phyloP scores from a whole-genome alignment of 1,140 invertebrate genomes.

The Parapsyche elsis region DNA sequence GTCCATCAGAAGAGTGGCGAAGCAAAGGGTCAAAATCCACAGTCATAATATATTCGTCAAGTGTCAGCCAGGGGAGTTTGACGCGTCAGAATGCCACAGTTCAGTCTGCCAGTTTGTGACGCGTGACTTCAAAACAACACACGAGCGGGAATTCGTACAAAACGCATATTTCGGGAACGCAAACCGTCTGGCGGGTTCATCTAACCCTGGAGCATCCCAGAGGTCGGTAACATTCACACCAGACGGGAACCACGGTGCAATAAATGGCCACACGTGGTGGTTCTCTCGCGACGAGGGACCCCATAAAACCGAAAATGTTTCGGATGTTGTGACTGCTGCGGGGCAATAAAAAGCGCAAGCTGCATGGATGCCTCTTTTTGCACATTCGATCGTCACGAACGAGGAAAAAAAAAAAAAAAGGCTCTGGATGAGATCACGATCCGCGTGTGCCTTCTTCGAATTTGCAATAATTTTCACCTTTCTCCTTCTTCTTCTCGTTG shows the following conservation, averaged over 20 bases:
- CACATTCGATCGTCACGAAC: no score
- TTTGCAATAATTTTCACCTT: no score
- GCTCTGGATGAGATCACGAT: no score
- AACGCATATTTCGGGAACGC: slow-evolving; percentile 4
- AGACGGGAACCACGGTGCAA: no score
- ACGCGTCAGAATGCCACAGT: neutral
- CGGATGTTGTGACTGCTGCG: slow-evolving; percentile 26
- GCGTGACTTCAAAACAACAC: neutral
- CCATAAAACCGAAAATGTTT: neutral
- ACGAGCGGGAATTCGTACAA: no score
- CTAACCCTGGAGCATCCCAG: neutral
- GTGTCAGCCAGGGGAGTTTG: no score
- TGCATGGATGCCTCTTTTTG: neutral
- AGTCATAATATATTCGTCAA: no score
- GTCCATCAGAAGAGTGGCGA: no score
- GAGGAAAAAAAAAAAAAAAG: no score
- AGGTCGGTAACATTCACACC: slow-evolving; percentile 7
- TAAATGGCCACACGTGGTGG: neutral
- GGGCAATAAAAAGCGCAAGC: slow-evolving; percentile 26
- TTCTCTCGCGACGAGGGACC: neutral
- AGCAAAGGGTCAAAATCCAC: no score
- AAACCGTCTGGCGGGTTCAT: neutral
- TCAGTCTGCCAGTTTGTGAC: slow-evolving; percentile 8
- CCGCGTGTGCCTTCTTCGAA: no score
- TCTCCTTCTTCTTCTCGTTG: no score